Percentiles rank a stretch among this genome's conserved stretches.
These are phyloP conservation scores for Anarsia innoxiella DNA, from an alignment of 2,888 invertebrate genomes.

Conservation along the genomic window DNA sequence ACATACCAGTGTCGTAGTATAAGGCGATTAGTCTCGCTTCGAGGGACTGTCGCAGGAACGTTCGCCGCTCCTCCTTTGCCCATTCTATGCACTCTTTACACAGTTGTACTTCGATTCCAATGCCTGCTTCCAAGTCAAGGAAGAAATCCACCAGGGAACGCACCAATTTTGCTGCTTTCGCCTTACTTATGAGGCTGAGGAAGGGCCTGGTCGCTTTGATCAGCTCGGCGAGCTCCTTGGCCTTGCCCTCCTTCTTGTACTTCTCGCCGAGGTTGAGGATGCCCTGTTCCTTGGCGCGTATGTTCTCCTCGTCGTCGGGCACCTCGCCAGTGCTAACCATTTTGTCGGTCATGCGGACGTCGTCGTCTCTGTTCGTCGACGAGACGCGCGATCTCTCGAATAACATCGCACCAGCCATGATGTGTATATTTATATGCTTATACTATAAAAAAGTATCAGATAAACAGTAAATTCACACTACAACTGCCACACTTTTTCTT, in stretches of 20 bases:
- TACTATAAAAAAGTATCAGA: conserved; percentile 52
- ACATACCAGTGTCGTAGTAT: conserved; percentile 94
- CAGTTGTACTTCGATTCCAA: conserved; percentile 94
- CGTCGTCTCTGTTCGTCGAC: conserved; percentile 83
- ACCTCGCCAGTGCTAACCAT: conserved; percentile 85
- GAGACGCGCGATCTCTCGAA: conserved; percentile 89
- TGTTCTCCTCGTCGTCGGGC: conserved; percentile 89
- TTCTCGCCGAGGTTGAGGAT: conserved; percentile 94
- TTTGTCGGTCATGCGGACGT: conserved; percentile 83
- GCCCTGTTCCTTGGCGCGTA: conserved; percentile 93
- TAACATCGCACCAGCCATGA: conserved; percentile 93
- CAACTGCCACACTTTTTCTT: conserved; percentile 63
- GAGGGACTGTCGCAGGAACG: conserved; percentile 96
- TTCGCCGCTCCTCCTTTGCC: conserved; percentile 98
- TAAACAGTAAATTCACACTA: conserved; percentile 58
- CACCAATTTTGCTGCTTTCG: conserved; percentile 98
- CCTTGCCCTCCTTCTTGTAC: conserved; percentile 94
- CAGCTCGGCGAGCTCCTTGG: conserved; percentile 92
- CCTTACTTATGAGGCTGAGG: conserved; percentile 95
- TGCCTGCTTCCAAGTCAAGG: conserved; percentile 96
- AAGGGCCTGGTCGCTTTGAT: conserved; percentile 98
- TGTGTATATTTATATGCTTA: conserved; percentile 69
- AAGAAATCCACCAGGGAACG: conserved; percentile 98
- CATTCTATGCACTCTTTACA: conserved; percentile 99
- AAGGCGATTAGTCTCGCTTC: conserved; percentile 96